These are phyloP conservation scores for Entomobrya proxima DNA, from an alignment of 2,888 invertebrate genomes.

Conservation along the genomic window DNA sequence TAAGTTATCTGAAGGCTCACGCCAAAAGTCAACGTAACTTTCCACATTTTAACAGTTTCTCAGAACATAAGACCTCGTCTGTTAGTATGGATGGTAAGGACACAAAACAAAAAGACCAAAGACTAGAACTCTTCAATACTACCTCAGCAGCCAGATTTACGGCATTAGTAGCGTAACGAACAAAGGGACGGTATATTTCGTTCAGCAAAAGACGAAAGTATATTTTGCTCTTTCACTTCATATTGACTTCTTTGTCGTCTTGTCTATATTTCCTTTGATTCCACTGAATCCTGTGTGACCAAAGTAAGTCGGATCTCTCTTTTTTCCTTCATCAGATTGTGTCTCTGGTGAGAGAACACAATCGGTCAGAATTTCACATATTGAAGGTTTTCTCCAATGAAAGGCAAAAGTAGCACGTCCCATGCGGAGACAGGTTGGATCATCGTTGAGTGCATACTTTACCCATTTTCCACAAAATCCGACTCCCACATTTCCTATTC, in stretches of 20 bases:
- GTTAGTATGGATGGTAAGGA: too few relatives aligned
- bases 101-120: background rate
- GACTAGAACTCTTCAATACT: background rate
- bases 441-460: background rate
- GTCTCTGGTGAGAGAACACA: background rate
- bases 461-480: background rate
- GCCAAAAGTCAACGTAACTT: too few relatives aligned
- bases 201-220: background rate
- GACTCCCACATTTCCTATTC: background rate
- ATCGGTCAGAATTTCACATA: background rate
- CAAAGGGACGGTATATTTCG: background rate
- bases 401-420: background rate
- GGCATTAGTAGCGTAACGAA: background rate
- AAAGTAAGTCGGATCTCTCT: background rate
- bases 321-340: background rate
- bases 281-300: conserved; percentile 10
- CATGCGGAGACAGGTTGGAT: background rate
- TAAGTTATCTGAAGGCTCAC: too few relatives aligned
- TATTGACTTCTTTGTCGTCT: background rate
- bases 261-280: conserved; percentile 2
- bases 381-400: background rate
- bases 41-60: too few relatives aligned
- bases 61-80: too few relatives aligned
- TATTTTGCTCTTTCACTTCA: conserved; percentile 25
- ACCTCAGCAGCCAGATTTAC: background rate